Percentiles rank a stretch among this genome's conserved stretches.
These are phyloP conservation scores for Thomomys bottae DNA, from an alignment of 2,113 vertebrate species.

Conservation along the genomic window DNA sequence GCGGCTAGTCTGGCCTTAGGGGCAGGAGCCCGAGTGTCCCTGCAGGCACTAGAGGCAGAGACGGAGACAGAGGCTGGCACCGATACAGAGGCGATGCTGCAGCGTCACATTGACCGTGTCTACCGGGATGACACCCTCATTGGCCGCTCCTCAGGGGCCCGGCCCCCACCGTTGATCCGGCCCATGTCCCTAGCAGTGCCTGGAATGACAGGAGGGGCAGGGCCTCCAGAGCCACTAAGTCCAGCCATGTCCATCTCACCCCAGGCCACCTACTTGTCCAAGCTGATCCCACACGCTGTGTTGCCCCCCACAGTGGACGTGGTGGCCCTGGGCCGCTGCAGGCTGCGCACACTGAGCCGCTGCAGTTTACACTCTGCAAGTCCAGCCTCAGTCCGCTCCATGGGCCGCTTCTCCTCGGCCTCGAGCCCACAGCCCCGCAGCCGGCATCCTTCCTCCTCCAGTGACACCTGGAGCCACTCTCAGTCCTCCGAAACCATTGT, in stretches of 20 bases:
- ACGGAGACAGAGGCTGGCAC: slow-evolving; percentile 68
- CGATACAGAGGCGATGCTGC: slow-evolving; percentile 79
- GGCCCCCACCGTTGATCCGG: slow-evolving; percentile 84
- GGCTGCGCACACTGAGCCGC: slow-evolving; percentile 91
- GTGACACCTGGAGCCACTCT: slow-evolving; percentile 92
- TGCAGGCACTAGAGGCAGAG: slow-evolving; percentile 82
- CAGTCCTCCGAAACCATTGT: slow-evolving; percentile 94
- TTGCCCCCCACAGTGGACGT: slow-evolving; percentile 94
- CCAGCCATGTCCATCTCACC: slow-evolving; percentile 97
- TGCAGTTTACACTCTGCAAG: slow-evolving; percentile 91
- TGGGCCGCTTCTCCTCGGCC: slow-evolving; percentile 81
- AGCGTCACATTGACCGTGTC: slow-evolving; percentile 87
- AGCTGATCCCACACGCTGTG: slow-evolving; percentile 97
- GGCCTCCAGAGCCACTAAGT: slow-evolving; percentile 89
- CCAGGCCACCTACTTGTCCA: slow-evolving; percentile 96
- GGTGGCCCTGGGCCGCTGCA: slow-evolving; percentile 90
- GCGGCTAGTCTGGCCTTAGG: slow-evolving; percentile 38
- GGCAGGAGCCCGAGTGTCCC: slow-evolving; percentile 86
- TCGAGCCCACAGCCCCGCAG: slow-evolving; percentile 83
- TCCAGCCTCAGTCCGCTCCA: slow-evolving; percentile 89
- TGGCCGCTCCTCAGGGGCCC: slow-evolving; percentile 83
- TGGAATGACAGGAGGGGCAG: slow-evolving; percentile 87
- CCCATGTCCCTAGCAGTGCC: slow-evolving; percentile 95
- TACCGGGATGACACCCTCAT: slow-evolving; percentile 89
- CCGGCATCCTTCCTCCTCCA: slow-evolving; percentile 85